Base-by-base conservation (phyloP, 2,797 vertebrate species). In the Sebastes dallii region DNA sequence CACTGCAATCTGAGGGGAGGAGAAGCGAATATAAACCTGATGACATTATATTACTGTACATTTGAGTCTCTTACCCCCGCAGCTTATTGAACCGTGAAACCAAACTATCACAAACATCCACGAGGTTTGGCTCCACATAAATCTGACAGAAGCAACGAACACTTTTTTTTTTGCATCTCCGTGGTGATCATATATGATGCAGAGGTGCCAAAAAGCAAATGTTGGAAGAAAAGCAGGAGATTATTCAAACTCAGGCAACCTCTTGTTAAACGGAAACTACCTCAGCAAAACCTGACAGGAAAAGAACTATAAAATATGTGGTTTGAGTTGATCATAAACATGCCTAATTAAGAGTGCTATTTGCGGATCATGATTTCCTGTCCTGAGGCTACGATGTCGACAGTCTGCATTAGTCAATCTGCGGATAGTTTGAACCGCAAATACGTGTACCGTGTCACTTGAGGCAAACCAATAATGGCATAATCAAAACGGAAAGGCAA, bases 361-460 rank as follows among this genome's bases (percentile, higher is more conserved):
- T 82, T 87, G 81, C 58, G 70, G 80, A 86, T 91, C 56, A 54
- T 66, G 78, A 86, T 85, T 90, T 88, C 81, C 81, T 87, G 75
- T 78, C 83, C 87, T 3, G 54, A 75, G 82, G 88, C 84, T 32
- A 68, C 29, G 4, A 59, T 50, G 64, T 68, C 50, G 36, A 73
- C 80, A 78, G 76, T 66, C 52, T 71, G 76, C 61, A 68, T 80
- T 20, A 61, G 64, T 80, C 78, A 78, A 73, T 77, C 77, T 67
- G 78, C 0, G 32, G 64, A 61, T 9, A 34, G 18, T 58, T 80
- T 52, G 24, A 80, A 82, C 77, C 52, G 7, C 86, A 84, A 70
- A 61, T 79, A 64, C 25, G 11, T 66, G 70, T 36, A 58, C 42
- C n/a, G 4, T 32, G 50, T 60, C 60, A 70, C 72, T 72, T 2